These are phyloP conservation scores for Heliornis fulica DNA, from an alignment of 2,113 vertebrate genomes.

Conservation along the genomic window DNA sequence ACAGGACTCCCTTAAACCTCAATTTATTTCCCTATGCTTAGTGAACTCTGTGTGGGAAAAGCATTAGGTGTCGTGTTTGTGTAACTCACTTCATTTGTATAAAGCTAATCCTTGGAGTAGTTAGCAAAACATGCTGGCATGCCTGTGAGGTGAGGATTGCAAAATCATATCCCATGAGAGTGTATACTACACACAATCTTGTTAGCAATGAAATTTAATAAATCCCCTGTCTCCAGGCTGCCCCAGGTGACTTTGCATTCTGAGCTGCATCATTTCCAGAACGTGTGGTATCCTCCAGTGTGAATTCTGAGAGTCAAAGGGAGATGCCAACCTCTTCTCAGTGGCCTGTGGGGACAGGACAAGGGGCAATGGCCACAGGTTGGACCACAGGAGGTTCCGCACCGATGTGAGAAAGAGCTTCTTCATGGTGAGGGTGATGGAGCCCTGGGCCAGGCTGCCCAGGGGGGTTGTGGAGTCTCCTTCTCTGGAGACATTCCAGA, in stretches of 20 bases:
- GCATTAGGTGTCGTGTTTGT: background rate
- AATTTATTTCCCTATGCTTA: background rate
- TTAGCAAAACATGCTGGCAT: background rate
- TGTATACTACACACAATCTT: background rate
- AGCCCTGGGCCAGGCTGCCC: too few species aligned
- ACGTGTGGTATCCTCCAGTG: background rate
- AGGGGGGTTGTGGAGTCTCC: too few species aligned
- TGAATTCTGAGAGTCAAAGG: too few species aligned
- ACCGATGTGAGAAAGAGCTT: too few species aligned
- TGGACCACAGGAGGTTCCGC: too few species aligned
- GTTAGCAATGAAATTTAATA: background rate
- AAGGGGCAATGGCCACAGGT: too few species aligned
- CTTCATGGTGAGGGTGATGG: too few species aligned
- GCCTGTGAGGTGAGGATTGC: background rate
- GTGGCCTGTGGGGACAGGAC: too few species aligned
- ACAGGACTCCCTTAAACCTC: background rate
- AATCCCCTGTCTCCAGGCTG: background rate
- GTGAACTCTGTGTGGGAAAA: background rate
- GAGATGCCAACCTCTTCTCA: too few species aligned
- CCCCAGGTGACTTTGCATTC: background rate
- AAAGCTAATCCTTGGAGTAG: background rate
- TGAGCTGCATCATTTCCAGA: background rate
- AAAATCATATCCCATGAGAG: background rate
- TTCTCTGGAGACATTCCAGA: too few species aligned
- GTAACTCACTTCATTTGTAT: background rate